Conservation (phyloP, 2,888 invertebrate species). For the Oxyteleia sp. region DNA sequence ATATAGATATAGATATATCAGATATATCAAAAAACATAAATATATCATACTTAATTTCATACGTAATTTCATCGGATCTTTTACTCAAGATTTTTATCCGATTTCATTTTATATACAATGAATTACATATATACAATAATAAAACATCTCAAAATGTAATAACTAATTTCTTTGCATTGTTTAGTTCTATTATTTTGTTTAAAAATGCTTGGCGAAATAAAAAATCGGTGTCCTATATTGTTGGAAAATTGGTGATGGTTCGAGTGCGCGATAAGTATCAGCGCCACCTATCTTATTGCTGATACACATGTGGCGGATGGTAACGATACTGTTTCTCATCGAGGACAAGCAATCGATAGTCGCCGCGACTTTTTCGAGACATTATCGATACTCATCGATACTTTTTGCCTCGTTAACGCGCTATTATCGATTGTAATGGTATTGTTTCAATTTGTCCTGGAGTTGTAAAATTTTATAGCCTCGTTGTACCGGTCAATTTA, state of each 20-base stretch:
- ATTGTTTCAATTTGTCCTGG: constrained; percentile 69
- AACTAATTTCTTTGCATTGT: no score
- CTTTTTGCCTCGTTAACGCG: constrained; percentile 62
- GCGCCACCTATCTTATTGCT: constrained; percentile 46
- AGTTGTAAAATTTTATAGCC: constrained; percentile 53
- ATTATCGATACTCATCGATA: constrained; percentile 49
- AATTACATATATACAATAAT: no score
- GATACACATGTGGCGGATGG: constrained; percentile 36
- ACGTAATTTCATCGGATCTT: no score
- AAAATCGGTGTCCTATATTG: constrained; percentile 19
- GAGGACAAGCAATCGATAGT: constrained; percentile 48
- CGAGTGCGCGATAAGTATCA: constrained; percentile 35
- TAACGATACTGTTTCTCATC: constrained; percentile 58
- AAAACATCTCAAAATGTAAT: no score
- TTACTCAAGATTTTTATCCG: no score
- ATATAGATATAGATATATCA: no score
- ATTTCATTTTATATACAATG: no score
- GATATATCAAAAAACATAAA: no score
- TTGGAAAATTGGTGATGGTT: neutral
- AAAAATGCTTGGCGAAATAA: constrained; percentile 43
- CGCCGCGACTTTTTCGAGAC: constrained; percentile 27
- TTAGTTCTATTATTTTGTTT: no score
- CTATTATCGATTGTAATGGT: constrained; percentile 61
- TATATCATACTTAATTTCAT: no score
- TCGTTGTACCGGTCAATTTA: constrained; percentile 23